A percentile compares a stretch with the other conserved stretches of the same genome.
Conservation (phyloP, 2,113 vertebrate genomes). For the Clarias macrocephalus region DNA sequence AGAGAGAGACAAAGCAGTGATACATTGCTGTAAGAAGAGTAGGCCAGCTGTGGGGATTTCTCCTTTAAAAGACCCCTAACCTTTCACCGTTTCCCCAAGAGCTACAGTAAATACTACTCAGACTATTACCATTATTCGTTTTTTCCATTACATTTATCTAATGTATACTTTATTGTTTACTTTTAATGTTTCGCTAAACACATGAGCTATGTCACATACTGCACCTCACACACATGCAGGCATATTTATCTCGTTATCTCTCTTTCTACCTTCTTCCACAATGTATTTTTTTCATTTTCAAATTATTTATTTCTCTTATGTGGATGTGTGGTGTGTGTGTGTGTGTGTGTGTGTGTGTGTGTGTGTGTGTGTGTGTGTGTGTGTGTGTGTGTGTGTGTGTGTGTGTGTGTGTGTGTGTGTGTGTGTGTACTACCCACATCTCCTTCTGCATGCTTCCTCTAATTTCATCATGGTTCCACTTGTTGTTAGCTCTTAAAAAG, state of each 20-base stretch:
- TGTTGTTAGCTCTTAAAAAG: not conserved
- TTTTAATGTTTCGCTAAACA: slow-evolving; percentile 31
- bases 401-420: not conserved
- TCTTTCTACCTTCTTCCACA: not conserved
- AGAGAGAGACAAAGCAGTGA: slow-evolving; percentile 14
- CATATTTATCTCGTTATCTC: slow-evolving; percentile 25
- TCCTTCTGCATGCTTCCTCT: not conserved
- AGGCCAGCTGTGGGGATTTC: slow-evolving; percentile 36
- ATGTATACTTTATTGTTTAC: not conserved
- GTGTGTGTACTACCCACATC: not conserved
- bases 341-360: not conserved
- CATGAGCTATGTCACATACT: slow-evolving; percentile 34
- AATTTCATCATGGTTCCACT: not conserved
- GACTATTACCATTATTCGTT: not conserved
- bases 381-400: too few relatives aligned
- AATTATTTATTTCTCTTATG: slow-evolving; percentile 4
- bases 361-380: not conserved
- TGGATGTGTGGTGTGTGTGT: not conserved
- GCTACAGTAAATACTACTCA: not conserved
- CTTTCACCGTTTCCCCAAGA: slow-evolving; percentile 35
- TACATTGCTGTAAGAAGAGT: slow-evolving; percentile 45
- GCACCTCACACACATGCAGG: slow-evolving; percentile 15
- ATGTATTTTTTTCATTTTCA: slow-evolving; percentile 20
- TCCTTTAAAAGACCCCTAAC: slow-evolving; percentile 40
- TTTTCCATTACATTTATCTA: not conserved